Evolutionary conservation across 2,113 vertebrate genomes (phyloP).

Genomic region (Chascanopsetta lugubris): DNA sequence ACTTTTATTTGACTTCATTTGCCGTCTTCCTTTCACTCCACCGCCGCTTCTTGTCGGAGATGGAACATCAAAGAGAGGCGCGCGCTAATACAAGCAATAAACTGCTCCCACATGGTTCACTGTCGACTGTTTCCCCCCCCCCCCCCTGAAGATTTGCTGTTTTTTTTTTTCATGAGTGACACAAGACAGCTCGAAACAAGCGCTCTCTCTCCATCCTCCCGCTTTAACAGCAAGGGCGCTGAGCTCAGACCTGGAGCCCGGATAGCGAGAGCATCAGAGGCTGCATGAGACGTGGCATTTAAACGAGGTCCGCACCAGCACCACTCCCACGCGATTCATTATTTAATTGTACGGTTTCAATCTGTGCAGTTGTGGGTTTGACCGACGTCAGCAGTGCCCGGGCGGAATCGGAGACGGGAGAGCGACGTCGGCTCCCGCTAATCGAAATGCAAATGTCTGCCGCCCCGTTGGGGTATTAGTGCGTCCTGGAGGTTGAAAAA

Average conservation of each 20-base stretch:
- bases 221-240: constrained; percentile 41
- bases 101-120: constrained; percentile 60
- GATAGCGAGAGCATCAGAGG: constrained; percentile 33
- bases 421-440: constrained; percentile 42
- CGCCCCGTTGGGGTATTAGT: constrained; percentile 65
- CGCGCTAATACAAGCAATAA: constrained; percentile 70
- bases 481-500: constrained; percentile 60
- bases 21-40: constrained; percentile 36
- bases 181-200: constrained; percentile 35
- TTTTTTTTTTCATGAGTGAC: constrained; percentile 50
- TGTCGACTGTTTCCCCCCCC: constrained; percentile 30
- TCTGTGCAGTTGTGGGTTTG: constrained; percentile 41
- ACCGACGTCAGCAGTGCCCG: constrained; percentile 36
- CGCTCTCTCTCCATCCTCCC: constrained; percentile 8
- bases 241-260: constrained; percentile 11
- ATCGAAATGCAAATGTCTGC: constrained; percentile 79
- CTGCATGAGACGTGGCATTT: constrained; percentile 42
- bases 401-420: constrained; percentile 39
- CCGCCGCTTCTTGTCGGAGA: constrained; percentile 56
- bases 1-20: constrained; percentile 68
- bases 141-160: constrained; percentile 12
- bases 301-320: neutral
- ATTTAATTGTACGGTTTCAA: constrained; percentile 67
- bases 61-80: constrained; percentile 67
- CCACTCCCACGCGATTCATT: constrained; percentile 39